Percentiles rank a stretch among this genome's conserved stretches.
These are phyloP conservation scores for Eupleurogrammus muticus DNA, from an alignment of 2,797 vertebrate genomes.

Conservation along the genomic window DNA sequence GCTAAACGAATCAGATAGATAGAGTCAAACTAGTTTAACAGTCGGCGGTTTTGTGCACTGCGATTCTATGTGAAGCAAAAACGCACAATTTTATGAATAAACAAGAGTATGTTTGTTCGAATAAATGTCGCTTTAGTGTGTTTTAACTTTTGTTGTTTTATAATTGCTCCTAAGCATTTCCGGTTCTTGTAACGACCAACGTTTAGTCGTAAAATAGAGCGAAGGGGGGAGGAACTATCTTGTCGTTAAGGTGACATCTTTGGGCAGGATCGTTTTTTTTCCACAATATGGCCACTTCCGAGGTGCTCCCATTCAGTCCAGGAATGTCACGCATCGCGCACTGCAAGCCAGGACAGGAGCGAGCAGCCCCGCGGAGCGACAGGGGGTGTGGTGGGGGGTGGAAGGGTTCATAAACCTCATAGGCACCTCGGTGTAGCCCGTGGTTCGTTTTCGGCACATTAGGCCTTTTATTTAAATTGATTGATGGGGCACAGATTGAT, in stretches of 20 bases:
- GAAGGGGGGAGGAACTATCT: constrained; percentile 17
- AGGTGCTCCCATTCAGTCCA: constrained; percentile 83
- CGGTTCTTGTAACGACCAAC: neutral
- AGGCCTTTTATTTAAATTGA: constrained; percentile 20
- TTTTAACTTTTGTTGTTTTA: too few species aligned
- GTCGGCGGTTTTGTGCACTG: neutral
- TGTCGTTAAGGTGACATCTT: constrained; percentile 37
- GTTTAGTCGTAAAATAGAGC: neutral
- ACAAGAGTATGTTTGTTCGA: accelerated
- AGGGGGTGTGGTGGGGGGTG: neutral
- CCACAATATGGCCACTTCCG: constrained; percentile 92
- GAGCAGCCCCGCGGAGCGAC: constrained; percentile 11
- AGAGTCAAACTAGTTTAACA: neutral
- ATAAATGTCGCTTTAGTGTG: accelerated
- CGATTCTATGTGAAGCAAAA: neutral
- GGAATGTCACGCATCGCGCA: constrained; percentile 70
- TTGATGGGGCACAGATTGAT: constrained; percentile 24
- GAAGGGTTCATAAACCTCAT: neutral
- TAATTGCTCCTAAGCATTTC: too few species aligned
- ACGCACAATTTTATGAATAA: accelerated
- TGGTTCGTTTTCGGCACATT: neutral
- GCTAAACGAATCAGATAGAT: neutral
- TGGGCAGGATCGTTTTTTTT: constrained; percentile 70
- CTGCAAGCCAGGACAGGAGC: constrained; percentile 63
- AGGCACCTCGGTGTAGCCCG: neutral